Evolutionary conservation across 2,797 vertebrate species (phyloP).

Genomic region (Aselliscus stoliczkanus): DNA sequence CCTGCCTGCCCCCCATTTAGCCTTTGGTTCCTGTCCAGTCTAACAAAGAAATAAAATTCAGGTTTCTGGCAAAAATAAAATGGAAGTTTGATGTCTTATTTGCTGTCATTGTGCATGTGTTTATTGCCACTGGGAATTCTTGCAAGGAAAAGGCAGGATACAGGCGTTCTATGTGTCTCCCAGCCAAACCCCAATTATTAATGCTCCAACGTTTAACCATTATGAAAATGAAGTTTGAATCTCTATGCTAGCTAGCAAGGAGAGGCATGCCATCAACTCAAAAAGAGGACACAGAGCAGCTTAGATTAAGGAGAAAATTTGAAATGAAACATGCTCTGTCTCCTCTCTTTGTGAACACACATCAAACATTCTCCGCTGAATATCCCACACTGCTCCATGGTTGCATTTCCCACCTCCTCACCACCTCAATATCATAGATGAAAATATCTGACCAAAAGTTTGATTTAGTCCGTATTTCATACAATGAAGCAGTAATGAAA

Average conservation of each 20-base stretch:
- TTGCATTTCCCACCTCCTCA: neutral
- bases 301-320: neutral
- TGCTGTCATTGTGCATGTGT: neutral
- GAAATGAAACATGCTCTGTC: fast-evolving
- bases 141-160: neutral
- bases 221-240: neutral
- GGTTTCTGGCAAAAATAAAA: neutral
- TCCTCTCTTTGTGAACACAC: neutral
- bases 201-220: neutral
- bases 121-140: neutral
- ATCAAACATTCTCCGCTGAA: neutral
- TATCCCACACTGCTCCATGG: neutral
- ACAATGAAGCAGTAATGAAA: conserved; percentile 62
- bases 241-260: neutral
- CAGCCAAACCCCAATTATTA: neutral
- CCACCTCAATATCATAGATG: neutral
- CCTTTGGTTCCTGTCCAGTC: neutral
- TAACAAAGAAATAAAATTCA: neutral
- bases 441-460: conserved; percentile 4
- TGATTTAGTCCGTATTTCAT: conserved; percentile 63
- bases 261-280: neutral
- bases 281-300: neutral
- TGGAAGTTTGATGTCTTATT: neutral
- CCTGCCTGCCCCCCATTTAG: neutral
- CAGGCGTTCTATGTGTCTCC: neutral